A percentile compares a stretch with the other conserved stretches of the same genome.
Evolutionary conservation across 2,113 vertebrate species (phyloP).

Genomic region (Larimichthys crocea): DNA sequence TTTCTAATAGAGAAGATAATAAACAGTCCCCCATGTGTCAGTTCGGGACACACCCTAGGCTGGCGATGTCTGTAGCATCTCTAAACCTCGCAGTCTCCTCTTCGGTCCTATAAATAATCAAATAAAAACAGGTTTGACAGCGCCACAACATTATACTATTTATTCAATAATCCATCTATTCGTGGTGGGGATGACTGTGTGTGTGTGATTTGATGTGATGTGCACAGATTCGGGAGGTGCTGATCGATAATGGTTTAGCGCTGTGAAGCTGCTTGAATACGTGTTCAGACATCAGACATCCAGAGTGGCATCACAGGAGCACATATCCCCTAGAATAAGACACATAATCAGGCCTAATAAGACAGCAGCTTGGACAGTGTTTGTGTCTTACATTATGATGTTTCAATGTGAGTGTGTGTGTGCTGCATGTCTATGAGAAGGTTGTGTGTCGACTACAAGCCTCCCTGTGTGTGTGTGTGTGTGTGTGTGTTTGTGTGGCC

Average conservation of each 20-base stretch:
- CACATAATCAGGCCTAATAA: slow-evolving; percentile 7
- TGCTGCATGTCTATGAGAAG: slow-evolving; percentile 26
- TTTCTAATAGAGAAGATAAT: slow-evolving; percentile 28
- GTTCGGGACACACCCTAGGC: slow-evolving; percentile 86
- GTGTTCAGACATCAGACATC: slow-evolving; percentile 66
- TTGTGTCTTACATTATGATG: slow-evolving; percentile 43
- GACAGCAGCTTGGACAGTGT: neutral
- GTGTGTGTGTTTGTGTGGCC: slow-evolving; percentile 60
- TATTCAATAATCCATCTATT: slow-evolving; percentile 59
- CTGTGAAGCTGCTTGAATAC: slow-evolving; percentile 60
- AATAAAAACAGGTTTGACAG: slow-evolving; percentile 47
- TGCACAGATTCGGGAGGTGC: slow-evolving; percentile 63
- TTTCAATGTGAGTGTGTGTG: slow-evolving; percentile 32
- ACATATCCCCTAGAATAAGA: slow-evolving; percentile 23
- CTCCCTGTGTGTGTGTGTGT: slow-evolving; percentile 51
- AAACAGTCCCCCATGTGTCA: slow-evolving; percentile 82
- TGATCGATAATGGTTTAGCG: slow-evolving; percentile 71
- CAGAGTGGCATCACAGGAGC: slow-evolving; percentile 49
- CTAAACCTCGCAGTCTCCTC: slow-evolving; percentile 72
- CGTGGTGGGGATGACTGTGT: slow-evolving; percentile 30
- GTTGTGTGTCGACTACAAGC: slow-evolving; percentile 43
- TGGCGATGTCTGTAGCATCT: slow-evolving; percentile 81
- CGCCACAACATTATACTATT: slow-evolving; percentile 39
- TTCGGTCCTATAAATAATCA: slow-evolving; percentile 55
- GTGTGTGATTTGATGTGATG: slow-evolving; percentile 55